These are phyloP conservation scores for Sturnus vulgaris DNA, from an alignment of 2,113 vertebrate genomes.

Conservation along the genomic window DNA sequence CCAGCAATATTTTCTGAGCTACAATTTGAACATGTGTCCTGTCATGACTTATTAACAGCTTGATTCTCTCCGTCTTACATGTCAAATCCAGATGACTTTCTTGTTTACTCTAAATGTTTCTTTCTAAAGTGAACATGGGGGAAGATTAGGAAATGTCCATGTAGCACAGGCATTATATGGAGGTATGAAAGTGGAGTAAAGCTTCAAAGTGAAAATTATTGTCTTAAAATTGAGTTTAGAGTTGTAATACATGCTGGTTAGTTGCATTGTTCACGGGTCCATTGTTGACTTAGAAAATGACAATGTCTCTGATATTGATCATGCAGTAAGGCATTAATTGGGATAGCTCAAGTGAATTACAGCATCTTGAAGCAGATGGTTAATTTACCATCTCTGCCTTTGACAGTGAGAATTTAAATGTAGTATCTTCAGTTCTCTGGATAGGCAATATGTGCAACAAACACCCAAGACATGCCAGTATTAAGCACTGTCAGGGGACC, in stretches of 20 bases:
- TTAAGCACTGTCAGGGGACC: not conserved
- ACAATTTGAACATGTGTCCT: not conserved
- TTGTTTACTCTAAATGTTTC: not conserved
- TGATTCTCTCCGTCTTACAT: not conserved
- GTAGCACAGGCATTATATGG: not conserved
- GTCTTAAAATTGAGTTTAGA: not conserved
- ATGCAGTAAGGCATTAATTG: not conserved
- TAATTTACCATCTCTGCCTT: not conserved
- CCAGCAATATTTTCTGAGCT: not conserved
- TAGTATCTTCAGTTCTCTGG: not conserved
- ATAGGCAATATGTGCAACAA: not conserved
- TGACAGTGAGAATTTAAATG: not conserved
- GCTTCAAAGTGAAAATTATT: not conserved
- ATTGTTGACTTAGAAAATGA: not conserved
- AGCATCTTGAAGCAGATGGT: not conserved
- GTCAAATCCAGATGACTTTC: slow-evolving; percentile 34
- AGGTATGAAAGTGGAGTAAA: not conserved
- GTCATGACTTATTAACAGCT: not conserved
- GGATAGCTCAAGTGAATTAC: not conserved
- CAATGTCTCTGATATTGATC: not conserved
- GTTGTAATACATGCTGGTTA: not conserved
- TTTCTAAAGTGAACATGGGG: not conserved
- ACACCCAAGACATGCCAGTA: not conserved
- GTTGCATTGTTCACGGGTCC: not conserved
- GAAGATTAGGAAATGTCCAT: not conserved